Evolutionary conservation across 2,113 vertebrate species (phyloP), one percentile per base, ranked within the genome.

Genomic region (Anhinga rufa): DNA sequence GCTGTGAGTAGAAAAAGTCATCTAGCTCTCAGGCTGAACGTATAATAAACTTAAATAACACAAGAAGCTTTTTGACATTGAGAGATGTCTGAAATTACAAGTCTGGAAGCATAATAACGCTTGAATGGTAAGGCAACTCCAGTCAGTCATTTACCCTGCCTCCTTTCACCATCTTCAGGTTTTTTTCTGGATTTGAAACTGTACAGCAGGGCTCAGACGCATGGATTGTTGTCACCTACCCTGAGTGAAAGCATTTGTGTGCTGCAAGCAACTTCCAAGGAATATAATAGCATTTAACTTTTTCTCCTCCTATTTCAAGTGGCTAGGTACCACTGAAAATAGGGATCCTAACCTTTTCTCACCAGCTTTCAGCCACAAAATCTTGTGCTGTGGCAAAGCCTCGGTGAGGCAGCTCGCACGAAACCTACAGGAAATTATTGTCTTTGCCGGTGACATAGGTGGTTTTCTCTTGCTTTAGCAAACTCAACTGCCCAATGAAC

Each of bases 31-130:
- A 82, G 18, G 38, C 82, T 92, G 74, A 94, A 93, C 9, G 2
- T 74, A 48, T 38, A 95, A 95, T 78, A 93, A 58, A 81, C 46
- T 15, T 36, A 94, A 66, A 62, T 69, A 95, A 88, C 70, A 70
- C 77, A 76, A 90, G 32, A 95, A 21, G 24, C 15, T 44, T 94
- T 87, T 75, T 68, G 49, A 88, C 83, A 66, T 34, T 92, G 80
- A 80, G 49, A 90, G 72, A 57, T 92, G 62, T 36, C 72, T 90
- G 86, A 94, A 95, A 93, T 93, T 83, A 61, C 61, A 90, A 80
- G 38, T 88, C 88, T 92, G 64, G 92, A 92, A 94, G 38, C 19
- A 58, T 75, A 75, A 70, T 55, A 78, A 81, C 55, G 36, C 82
- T 86, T 78, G 65, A 95, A 89, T 40, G 48, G 65, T 66, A 89